Evolutionary conservation across 2,797 vertebrate species (phyloP), one percentile per base, ranked within the genome.

Genomic region (Poecilia velifera): DNA sequence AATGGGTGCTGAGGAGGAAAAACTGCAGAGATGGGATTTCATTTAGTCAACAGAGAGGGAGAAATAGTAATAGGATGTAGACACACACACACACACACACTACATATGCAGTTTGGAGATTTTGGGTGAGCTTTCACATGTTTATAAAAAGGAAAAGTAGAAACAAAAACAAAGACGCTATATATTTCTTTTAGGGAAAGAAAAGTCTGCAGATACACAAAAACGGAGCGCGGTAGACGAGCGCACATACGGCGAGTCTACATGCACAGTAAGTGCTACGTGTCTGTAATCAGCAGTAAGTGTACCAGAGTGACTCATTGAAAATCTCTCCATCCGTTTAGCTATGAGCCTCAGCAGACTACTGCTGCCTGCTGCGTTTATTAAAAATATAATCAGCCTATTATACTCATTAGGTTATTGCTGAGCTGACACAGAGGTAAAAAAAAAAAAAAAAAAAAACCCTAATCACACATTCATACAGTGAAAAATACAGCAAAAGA

Each of bases 311-410:
- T 93, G 93, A 90, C 85, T 88, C 90, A 82, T 94, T 89, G 82
- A 85, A 86, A 74, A 74, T 75, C 74, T 87, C 91, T 88, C 89
- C 79, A 88, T 89, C 90, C 91, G 79, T 89, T 92, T 88, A 88
- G 86, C 81, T 90, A 92, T 34, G 89, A 93, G 91, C 83, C 91
- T 91, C 92, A 18, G 76, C 82, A 90, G 92, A 92, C 89, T 86
- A 28, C 85, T 87, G 91, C 87, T 92, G 91, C 94, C 91, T 93
- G 93, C 92, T 94, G 94, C 81, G 93, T 93, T 94, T 94, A 94
- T 94, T 94, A 94, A 94, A 94, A 94, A 94, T 94, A 90, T 94
- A 93, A 94, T 84, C 79, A 89, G 86, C 90, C 87, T 90, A 90
- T 93, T 94, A 93, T 75, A 88, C 91, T 93, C 93, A 92, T 91